Evolutionary conservation across 2,797 vertebrate genomes (phyloP), one percentile per base, ranked within the genome.

Genomic region (Anguilla anguilla): DNA sequence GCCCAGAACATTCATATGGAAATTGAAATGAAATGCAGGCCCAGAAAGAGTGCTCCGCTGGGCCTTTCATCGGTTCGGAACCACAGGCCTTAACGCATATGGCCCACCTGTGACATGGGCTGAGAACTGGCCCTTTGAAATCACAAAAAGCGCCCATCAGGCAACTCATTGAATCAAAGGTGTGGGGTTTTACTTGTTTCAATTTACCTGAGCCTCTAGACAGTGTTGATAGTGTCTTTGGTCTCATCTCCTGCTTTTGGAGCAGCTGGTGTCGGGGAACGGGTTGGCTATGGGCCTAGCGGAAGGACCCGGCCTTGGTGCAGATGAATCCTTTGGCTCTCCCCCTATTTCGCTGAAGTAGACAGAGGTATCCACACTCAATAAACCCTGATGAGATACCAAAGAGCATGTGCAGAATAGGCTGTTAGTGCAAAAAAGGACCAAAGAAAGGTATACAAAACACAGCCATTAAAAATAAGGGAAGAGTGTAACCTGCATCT

Each of bases 1-100:
- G 64, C 69, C 11, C n/a, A 74, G 7, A 74, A 74, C 69, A 91
- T 93, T 94, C 90, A 92, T 49, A 93, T 93, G 91, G 86, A 93
- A 94, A 94, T 93, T 22, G 15, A 35, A 43, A 35, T 39, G 3
- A 35, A 72, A 77, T 19, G 35, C 11, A 22, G 72, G 72, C n/a
- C 10, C n/a, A 31, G 67, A 72, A 31, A 72, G 10, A 28, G n/a
- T 11, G 3, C 6, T 72, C 3, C n/a, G 6, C 72, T 19, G 19
- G 72, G 31, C 13, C 2, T 77, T 72, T 72, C 25, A 10, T 6
- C 9, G 10, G 67, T 67, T 25, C 11, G 2, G n/a, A 72, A 11
- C 9, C 28, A 28, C 67, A 74, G 69, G 72, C 43, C 72, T 39
- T 15, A 35, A 39, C 72, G 10, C 28, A 10, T 28, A 67, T 13